These are phyloP conservation scores for Chironomus riparius DNA, from an alignment of 2,888 invertebrate species.

Conservation along the genomic window DNA sequence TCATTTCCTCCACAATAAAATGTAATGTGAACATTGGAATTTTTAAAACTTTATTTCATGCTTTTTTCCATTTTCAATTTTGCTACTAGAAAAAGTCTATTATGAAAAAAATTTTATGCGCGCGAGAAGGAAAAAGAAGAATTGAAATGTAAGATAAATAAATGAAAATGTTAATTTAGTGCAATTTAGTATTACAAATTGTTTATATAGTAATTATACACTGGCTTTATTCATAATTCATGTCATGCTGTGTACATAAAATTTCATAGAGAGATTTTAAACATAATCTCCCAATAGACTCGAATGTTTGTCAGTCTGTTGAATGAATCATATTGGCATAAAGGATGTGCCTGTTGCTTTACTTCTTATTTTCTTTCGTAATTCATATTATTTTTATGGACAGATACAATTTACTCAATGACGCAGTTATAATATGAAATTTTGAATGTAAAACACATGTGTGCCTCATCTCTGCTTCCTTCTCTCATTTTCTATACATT, in stretches of 20 bases:
- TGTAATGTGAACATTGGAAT: not conserved
- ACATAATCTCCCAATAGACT: too few species aligned
- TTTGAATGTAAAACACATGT: constrained; percentile 9
- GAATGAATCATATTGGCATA: not conserved
- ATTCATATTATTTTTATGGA: not conserved
- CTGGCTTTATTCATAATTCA: too few species aligned
- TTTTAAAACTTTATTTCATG: not conserved
- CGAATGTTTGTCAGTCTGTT: too few species aligned
- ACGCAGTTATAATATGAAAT: not conserved
- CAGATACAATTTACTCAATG: constrained; percentile 10
- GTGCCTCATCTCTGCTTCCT: not conserved
- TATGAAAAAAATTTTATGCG: not conserved
- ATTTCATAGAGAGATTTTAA: too few species aligned
- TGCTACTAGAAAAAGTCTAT: not conserved
- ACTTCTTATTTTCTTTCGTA: not conserved
- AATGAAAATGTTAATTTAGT: not conserved
- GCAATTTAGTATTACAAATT: not conserved
- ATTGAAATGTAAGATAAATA: not conserved
- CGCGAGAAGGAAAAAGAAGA: not conserved
- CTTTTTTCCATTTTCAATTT: not conserved
- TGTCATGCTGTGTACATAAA: too few species aligned
- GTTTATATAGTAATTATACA: not conserved
- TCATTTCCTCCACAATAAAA: not conserved
- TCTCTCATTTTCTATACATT: not conserved
- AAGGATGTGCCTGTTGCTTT: constrained; percentile 4